Evolutionary conservation across 2,797 vertebrate species (phyloP), one percentile per base, ranked within the genome.

Genomic region (Premnoplex brunnescens): DNA sequence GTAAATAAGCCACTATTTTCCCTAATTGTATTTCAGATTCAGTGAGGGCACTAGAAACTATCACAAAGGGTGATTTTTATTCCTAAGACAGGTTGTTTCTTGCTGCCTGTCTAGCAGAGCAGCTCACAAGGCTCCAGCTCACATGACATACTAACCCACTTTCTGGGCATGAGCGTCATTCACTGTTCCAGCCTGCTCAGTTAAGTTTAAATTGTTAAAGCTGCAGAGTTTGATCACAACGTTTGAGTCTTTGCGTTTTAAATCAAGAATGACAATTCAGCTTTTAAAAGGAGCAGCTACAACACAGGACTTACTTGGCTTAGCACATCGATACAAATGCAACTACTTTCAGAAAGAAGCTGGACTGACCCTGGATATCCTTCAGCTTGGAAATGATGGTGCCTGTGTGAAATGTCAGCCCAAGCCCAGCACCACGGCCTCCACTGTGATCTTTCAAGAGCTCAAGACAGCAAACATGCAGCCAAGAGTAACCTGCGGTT

Each of bases 111-210:
- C 56, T 32, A 30, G 48, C 48, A 66, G 39, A 71, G 59, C 48
- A 94, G 92, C 89, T 76, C 77, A 27, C 4, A 20, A 86, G 79
- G 60, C 77, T 95, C 69, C 85, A 89, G 80, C 73, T 90, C 91
- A 68, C 74, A 46, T 56, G 76, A 96, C 96, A 97, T 4, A 97
- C 94, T 97, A 89, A 96, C 95, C 97, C 93, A 97, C 89, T 96
- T 97, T 79, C 68, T 39, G 55, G 32, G 49, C 39, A 83, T 1
- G 44, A 66, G 22, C 14, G 13, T 62, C 77, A 62, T 58, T 71
- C 77, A 54, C 68, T 84, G 32, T 48, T 79, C 66, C 23, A 41
- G 39, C 44, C 90, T 82, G 71, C 72, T 67, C 39, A 30, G 27
- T 28, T 27, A 30, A 5, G 12, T 48, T 72, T 43, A 78, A 71